Percentiles rank a stretch among this genome's conserved stretches.
These are phyloP conservation scores for Epinephelus moara DNA, from an alignment of 2,113 vertebrate genomes.

Conservation along the genomic window DNA sequence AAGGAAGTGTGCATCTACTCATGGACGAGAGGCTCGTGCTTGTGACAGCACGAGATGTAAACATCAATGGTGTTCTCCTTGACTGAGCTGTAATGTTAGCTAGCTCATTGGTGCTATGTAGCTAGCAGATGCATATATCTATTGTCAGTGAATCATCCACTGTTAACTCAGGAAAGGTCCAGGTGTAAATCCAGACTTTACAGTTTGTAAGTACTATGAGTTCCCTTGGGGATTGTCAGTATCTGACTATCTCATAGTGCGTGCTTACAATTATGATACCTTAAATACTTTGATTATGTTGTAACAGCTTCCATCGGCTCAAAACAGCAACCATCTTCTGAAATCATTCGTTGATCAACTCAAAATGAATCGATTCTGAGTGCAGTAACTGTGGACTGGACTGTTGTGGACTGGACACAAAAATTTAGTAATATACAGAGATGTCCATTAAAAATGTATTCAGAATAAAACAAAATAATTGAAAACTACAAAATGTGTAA, in stretches of 20 bases:
- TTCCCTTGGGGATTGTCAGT: not conserved
- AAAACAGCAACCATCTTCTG: not conserved
- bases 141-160: not conserved
- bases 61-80: too few species aligned
- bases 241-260: not conserved
- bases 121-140: not conserved
- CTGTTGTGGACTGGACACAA: not conserved
- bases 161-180: not conserved
- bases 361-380: not conserved
- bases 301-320: not conserved
- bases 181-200: not conserved
- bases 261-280: not conserved
- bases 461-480: not conserved
- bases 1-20: too few species aligned
- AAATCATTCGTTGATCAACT: not conserved
- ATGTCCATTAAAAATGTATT: not conserved
- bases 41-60: too few species aligned
- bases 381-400: not conserved
- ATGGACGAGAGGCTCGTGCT: too few species aligned
- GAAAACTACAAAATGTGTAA: not conserved
- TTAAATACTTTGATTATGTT: not conserved
- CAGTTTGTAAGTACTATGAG: not conserved
- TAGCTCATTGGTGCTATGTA: too few species aligned
- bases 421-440: not conserved
- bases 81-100: too few species aligned